A percentile compares a stretch with the other conserved stretches of the same genome.
phyloP scores from a whole-genome alignment of 2,113 vertebrate species.

The Nyctibius bracteatus region DNA sequence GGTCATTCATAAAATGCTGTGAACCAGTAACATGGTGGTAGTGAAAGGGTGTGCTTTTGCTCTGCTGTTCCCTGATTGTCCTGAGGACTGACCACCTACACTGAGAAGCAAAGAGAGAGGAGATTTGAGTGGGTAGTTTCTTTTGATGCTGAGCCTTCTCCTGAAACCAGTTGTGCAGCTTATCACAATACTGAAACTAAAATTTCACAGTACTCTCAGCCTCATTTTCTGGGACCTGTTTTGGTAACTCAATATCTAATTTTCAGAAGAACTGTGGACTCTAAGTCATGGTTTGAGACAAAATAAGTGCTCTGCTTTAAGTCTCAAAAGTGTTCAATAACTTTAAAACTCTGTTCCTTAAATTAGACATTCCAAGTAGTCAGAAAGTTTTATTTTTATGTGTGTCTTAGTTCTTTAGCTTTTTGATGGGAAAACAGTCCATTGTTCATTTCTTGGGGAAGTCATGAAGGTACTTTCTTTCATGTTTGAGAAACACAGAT shows the following conservation, averaged over 20 bases:
- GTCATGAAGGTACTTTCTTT: not conserved
- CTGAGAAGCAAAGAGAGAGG: not conserved
- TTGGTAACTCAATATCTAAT: not conserved
- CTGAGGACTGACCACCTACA: not conserved
- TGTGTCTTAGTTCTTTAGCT: not conserved
- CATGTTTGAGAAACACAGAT: not conserved
- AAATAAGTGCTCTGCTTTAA: not conserved
- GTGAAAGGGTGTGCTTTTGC: not conserved
- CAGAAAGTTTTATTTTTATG: not conserved
- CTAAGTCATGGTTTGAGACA: not conserved
- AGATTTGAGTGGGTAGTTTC: not conserved
- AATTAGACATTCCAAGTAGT: not conserved
- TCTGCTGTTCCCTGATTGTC: not conserved
- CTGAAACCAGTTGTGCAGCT: not conserved
- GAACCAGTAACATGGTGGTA: fast-evolving
- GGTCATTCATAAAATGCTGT: not conserved
- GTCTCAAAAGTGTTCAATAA: not conserved
- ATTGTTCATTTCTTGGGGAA: not conserved
- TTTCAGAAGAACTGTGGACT: not conserved
- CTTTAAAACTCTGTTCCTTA: not conserved
- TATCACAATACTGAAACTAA: not conserved
- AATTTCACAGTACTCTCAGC: not conserved
- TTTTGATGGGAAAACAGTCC: not conserved
- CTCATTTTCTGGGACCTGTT: not conserved
- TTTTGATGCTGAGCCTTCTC: not conserved